Evolutionary conservation across 2,888 invertebrate genomes (phyloP).

Genomic region (Platycheirus rosarum): DNA sequence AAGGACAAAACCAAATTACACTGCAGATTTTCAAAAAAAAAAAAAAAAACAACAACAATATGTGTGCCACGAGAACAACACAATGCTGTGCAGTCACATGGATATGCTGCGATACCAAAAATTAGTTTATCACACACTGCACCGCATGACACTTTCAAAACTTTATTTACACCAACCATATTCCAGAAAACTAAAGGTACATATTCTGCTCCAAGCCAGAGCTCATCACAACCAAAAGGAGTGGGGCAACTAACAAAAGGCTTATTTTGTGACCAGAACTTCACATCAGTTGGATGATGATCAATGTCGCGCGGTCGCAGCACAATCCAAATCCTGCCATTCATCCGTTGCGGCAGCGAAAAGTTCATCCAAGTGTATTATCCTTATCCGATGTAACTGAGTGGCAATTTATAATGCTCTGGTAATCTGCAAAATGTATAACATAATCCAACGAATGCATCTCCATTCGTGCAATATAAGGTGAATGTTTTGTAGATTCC

Average conservation of each 20-base stretch:
- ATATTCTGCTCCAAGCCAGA: neutral
- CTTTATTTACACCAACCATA: slow-evolving; percentile 13
- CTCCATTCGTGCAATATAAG: slow-evolving; percentile 33
- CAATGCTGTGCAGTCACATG: slow-evolving; percentile 1
- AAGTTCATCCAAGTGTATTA: slow-evolving; percentile 69
- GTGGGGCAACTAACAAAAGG: slow-evolving; percentile 9
- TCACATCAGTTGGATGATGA: slow-evolving; percentile 19
- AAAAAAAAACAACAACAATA: neutral
- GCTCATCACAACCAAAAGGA: neutral
- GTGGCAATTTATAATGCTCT: slow-evolving; percentile 71
- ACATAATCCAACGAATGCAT: slow-evolving; percentile 63
- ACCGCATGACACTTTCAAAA: slow-evolving; percentile 22
- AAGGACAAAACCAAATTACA: too few species aligned
- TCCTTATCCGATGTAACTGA: slow-evolving; percentile 71
- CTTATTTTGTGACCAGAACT: slow-evolving; percentile 20
- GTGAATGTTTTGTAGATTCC: slow-evolving; percentile 26
- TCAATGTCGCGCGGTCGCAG: slow-evolving; percentile 20
- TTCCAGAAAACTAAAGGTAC: neutral
- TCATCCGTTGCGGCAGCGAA: slow-evolving; percentile 55
- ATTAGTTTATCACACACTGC: slow-evolving; percentile 24
- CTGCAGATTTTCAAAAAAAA: neutral
- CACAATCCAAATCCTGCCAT: slow-evolving; percentile 31
- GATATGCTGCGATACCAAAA: slow-evolving; percentile 8
- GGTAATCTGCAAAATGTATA: slow-evolving; percentile 66
- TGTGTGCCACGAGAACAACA: neutral